Evolutionary conservation across 2,888 invertebrate species (phyloP).

Genomic region (Eupithecia inturbata): DNA sequence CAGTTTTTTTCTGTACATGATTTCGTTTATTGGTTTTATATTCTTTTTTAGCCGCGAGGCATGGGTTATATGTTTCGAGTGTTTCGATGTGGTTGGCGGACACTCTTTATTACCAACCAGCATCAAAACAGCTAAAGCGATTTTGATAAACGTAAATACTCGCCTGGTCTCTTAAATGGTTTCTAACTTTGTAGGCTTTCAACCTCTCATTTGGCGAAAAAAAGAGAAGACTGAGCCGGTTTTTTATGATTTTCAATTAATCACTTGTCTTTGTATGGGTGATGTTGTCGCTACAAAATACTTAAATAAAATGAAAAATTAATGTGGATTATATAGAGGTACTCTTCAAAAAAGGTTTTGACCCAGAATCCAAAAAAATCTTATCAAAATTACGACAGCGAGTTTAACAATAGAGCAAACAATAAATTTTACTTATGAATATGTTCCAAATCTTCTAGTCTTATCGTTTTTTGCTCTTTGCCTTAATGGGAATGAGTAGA

Average conservation of each 20-base stretch:
- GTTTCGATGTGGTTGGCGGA: not conserved
- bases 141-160: not conserved
- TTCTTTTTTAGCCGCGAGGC: not conserved
- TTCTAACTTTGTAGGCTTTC: not conserved
- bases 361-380: not conserved
- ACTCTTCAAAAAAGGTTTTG: no score
- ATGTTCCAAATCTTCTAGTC: not conserved
- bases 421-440: not conserved
- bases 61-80: not conserved
- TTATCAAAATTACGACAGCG: not conserved
- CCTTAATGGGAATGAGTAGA: conserved; percentile 56
- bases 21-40: not conserved
- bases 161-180: not conserved
- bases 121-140: not conserved
- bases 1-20: not conserved
- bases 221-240: not conserved
- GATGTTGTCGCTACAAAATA: not conserved
- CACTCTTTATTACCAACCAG: not conserved
- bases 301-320: not conserved
- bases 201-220: not conserved
- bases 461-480: conserved; percentile 32
- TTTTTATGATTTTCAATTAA: not conserved
- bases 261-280: not conserved
- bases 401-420: no score
- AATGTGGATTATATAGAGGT: no score